These are phyloP conservation scores for Subacronicta megacephala DNA, from an alignment of 2,888 invertebrate species.

Conservation along the genomic window DNA sequence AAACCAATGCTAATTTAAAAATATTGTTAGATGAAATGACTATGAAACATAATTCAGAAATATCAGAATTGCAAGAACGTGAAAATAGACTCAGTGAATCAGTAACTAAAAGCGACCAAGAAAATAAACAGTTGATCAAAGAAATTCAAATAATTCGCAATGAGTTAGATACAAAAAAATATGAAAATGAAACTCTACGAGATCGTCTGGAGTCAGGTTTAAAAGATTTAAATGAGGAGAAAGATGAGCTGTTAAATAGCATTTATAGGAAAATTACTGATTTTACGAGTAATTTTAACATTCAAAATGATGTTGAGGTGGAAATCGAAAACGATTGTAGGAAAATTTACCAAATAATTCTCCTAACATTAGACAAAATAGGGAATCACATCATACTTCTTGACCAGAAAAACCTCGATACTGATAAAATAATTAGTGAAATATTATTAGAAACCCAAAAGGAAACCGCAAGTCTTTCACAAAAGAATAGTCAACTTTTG, in stretches of 20 bases:
- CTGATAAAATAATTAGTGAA: conserved; percentile 47
- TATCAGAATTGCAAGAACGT: conserved; percentile 46
- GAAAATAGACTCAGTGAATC: conserved; percentile 38
- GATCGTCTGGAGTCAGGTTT: conserved; percentile 40
- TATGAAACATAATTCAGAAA: conserved; percentile 47
- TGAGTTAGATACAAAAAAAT: conserved; percentile 33
- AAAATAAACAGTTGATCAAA: conserved; percentile 35
- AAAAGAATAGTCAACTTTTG: conserved; percentile 61
- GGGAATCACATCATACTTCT: conserved; percentile 54
- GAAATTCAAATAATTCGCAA: conserved; percentile 41
- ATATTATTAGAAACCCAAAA: conserved; percentile 57
- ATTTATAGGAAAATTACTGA: conserved; percentile 59
- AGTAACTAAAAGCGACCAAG: conserved; percentile 29
- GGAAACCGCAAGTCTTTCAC: conserved; percentile 62
- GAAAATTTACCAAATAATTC: conserved; percentile 60
- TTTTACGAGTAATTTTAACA: conserved; percentile 57
- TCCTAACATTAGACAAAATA: conserved; percentile 67
- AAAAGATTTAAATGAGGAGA: conserved; percentile 43
- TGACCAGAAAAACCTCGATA: conserved; percentile 49
- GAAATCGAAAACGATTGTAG: conserved; percentile 41
- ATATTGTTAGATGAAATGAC: conserved; percentile 44
- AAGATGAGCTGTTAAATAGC: conserved; percentile 58
- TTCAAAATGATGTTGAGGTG: conserved; percentile 49
- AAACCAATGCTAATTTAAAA: conserved; percentile 51
- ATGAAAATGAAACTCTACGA: conserved; percentile 27